Evolutionary conservation across 1,140 invertebrate species (phyloP).

Genomic region (Apocrypta bakeri): DNA sequence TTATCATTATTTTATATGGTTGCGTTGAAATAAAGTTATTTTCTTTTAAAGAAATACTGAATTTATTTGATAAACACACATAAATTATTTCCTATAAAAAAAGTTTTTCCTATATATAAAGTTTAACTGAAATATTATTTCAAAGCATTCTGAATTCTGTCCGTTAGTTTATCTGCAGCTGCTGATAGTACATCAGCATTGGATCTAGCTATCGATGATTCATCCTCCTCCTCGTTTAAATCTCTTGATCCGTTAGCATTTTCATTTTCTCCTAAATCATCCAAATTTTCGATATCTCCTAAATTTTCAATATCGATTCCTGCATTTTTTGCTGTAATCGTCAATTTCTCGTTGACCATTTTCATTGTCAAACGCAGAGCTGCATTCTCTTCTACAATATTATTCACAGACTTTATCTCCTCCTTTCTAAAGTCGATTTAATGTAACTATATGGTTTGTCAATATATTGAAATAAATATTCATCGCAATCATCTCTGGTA

Average conservation of each 20-base stretch:
- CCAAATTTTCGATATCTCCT: not conserved
- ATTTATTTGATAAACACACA: not conserved
- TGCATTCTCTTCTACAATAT: slow-evolving; percentile 56
- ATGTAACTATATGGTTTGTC: not conserved
- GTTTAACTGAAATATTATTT: not conserved
- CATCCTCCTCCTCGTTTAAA: not conserved
- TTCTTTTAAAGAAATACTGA: slow-evolving; percentile 30
- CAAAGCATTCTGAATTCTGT: not conserved
- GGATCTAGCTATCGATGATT: not conserved
- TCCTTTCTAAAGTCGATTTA: slow-evolving; percentile 55
- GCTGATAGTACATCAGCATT: not conserved
- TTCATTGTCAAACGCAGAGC: slow-evolving; percentile 44
- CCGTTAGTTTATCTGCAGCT: not conserved
- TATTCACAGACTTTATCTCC: slow-evolving; percentile 61
- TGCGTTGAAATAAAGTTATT: slow-evolving; percentile 26
- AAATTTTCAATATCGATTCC: slow-evolving; percentile 47
- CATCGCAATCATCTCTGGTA: too few species aligned
- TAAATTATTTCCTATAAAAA: slow-evolving; percentile 7
- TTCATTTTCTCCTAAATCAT: slow-evolving; percentile 24
- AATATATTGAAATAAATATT: not conserved
- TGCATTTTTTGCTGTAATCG: slow-evolving; percentile 37
- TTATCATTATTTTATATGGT: slow-evolving; percentile 10
- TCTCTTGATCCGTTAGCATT: too few species aligned
- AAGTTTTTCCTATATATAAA: too few species aligned
- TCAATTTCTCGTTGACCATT: slow-evolving; percentile 57